These are phyloP conservation scores for Clupea harengus DNA, from an alignment of 2,113 vertebrate species.

Conservation along the genomic window DNA sequence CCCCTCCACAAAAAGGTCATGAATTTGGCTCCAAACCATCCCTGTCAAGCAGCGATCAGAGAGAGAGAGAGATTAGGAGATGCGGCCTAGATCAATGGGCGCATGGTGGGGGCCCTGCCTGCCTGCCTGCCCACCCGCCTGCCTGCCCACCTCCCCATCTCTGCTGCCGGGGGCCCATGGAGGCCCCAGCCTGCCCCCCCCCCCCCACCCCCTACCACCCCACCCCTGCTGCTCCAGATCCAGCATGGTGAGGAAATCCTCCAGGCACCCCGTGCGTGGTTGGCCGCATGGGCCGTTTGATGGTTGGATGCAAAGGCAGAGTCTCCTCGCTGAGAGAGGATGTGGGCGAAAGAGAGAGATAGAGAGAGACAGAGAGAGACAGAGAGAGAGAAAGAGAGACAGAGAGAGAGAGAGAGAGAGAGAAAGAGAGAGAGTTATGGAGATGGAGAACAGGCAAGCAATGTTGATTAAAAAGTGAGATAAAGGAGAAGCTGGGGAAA, in stretches of 20 bases:
- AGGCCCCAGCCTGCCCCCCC: background rate
- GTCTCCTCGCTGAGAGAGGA: slow-evolving; percentile 18
- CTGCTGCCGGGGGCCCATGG: background rate
- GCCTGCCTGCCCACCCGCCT: background rate
- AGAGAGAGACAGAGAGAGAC: background rate
- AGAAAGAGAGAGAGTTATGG: background rate
- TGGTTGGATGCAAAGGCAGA: slow-evolving; percentile 7
- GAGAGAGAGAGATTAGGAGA: slow-evolving; percentile 34
- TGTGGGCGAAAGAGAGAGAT: background rate
- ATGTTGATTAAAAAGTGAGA: background rate
- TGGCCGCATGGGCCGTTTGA: slow-evolving; percentile 21
- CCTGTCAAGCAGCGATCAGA: slow-evolving; percentile 43
- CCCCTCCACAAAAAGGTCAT: slow-evolving; percentile 33
- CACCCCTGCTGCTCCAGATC: background rate
- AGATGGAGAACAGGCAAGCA: background rate
- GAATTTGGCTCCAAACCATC: slow-evolving; percentile 44
- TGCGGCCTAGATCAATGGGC: slow-evolving; percentile 33
- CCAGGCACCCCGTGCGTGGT: slow-evolving; percentile 12
- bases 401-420: background rate
- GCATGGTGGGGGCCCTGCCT: slow-evolving; percentile 19
- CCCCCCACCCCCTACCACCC: background rate
- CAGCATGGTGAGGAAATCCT: slow-evolving; percentile 20
- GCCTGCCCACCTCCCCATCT: background rate
- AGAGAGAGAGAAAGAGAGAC: background rate
- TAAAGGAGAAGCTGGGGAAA: background rate